Percentiles rank a stretch among this genome's conserved stretches.
Evolutionary conservation across 1,140 invertebrate species (phyloP).

Genomic region (Mamestra configurata): DNA sequence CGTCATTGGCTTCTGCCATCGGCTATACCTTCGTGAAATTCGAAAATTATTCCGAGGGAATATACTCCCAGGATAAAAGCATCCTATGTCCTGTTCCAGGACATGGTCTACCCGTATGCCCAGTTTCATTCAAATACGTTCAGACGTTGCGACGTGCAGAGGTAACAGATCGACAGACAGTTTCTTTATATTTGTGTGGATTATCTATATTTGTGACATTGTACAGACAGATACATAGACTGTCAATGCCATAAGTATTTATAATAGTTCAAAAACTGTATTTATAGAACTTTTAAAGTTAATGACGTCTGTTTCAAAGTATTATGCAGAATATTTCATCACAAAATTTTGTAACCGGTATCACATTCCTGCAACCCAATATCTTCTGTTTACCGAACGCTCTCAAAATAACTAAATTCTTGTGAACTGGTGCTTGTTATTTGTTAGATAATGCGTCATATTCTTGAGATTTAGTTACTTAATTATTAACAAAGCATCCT

Average conservation of each 20-base stretch:
- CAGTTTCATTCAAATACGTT: background rate
- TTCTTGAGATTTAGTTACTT: background rate
- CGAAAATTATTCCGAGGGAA: too few relatives aligned
- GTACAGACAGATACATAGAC: too few relatives aligned
- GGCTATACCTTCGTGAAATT: too few relatives aligned
- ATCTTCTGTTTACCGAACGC: background rate
- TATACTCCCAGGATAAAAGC: too few relatives aligned
- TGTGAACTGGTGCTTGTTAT: background rate
- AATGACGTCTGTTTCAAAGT: background rate
- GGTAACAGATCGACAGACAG: too few relatives aligned
- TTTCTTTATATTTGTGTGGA: too few relatives aligned
- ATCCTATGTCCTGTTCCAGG: too few relatives aligned
- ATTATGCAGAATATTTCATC: background rate
- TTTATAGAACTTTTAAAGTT: background rate
- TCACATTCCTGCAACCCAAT: background rate
- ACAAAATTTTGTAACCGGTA: background rate
- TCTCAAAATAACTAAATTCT: background rate
- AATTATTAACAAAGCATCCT: background rate
- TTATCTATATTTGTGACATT: too few relatives aligned
- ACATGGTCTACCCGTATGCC: too few relatives aligned
- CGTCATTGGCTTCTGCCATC: too few relatives aligned
- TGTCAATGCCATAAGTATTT: too few relatives aligned
- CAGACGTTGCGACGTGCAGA: background rate
- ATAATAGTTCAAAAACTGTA: background rate
- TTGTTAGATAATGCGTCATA: background rate